These are phyloP conservation scores for Oreotrochilus melanogaster DNA, from an alignment of 2,113 vertebrate genomes.

Conservation along the genomic window DNA sequence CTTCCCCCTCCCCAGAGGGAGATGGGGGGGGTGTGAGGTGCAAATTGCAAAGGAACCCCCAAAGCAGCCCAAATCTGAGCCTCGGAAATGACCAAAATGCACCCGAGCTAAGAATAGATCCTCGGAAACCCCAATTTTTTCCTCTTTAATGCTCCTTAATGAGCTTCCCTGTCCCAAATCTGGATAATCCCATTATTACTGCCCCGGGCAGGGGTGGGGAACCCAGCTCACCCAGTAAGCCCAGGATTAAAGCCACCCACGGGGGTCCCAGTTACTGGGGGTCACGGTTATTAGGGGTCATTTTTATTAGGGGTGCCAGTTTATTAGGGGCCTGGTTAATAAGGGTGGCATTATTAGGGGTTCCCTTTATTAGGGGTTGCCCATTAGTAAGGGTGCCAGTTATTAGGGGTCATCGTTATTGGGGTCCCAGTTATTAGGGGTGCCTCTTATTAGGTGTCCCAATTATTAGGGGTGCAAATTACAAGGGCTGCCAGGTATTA, in stretches of 20 bases:
- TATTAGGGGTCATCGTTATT: background rate
- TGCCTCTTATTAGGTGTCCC: too few relatives aligned
- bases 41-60: background rate
- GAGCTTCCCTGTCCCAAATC: background rate
- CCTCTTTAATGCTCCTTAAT: background rate
- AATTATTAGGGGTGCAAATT: background rate
- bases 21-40: background rate
- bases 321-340: too few relatives aligned
- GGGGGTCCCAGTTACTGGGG: too few relatives aligned
- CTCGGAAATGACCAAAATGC: background rate
- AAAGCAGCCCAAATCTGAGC: background rate
- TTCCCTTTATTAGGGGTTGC: too few relatives aligned
- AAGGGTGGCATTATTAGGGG: too few relatives aligned
- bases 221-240: background rate
- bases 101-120: background rate
- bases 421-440: background rate
- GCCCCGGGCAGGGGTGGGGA: background rate
- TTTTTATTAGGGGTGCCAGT: too few relatives aligned
- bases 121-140: background rate
- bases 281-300: too few relatives aligned
- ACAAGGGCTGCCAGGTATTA: background rate
- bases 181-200: constrained; percentile 32
- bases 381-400: too few relatives aligned
- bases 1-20: fast-evolving
- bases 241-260: background rate